Percentiles rank a stretch among this genome's conserved stretches.
Conservation (phyloP, 2,797 vertebrate genomes). For the Chelon labrosus region DNA sequence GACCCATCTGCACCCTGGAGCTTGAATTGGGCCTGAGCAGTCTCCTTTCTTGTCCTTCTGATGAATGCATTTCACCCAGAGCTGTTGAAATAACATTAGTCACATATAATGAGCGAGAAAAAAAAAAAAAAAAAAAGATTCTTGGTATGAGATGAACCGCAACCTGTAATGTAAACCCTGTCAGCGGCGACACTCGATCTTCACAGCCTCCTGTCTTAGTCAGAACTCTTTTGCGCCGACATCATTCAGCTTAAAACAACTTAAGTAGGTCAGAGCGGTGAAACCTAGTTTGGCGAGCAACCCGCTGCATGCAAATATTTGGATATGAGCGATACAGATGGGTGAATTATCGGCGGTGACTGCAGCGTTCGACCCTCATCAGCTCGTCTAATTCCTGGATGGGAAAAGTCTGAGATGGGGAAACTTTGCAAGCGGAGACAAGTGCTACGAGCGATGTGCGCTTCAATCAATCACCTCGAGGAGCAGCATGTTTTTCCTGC, state of each 20-base stretch:
- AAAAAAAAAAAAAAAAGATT: neutral
- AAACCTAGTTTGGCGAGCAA: conserved; percentile 65
- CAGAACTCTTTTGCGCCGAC: conserved; percentile 48
- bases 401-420: conserved; percentile 47
- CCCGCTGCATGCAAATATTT: conserved; percentile 71
- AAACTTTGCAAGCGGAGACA: conserved; percentile 50
- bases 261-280: conserved; percentile 77
- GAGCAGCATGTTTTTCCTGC: conserved; percentile 52
- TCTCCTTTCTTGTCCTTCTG: neutral
- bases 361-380: conserved; percentile 64
- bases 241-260: conserved; percentile 71
- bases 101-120: neutral
- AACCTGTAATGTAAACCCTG: conserved; percentile 48
- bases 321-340: conserved; percentile 58
- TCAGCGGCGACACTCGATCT: conserved; percentile 36
- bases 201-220: conserved; percentile 55
- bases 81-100: conserved; percentile 19
- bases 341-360: conserved; percentile 58
- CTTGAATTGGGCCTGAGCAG: neutral
- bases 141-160: conserved; percentile 30
- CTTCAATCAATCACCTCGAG: conserved; percentile 65
- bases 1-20: neutral
- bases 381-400: conserved; percentile 57
- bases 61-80: conserved; percentile 3
- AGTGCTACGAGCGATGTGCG: conserved; percentile 40